A percentile compares a stretch with the other conserved stretches of the same genome.
These are phyloP conservation scores for Eublepharis macularius DNA, from an alignment of 2,113 vertebrate species.

Conservation along the genomic window DNA sequence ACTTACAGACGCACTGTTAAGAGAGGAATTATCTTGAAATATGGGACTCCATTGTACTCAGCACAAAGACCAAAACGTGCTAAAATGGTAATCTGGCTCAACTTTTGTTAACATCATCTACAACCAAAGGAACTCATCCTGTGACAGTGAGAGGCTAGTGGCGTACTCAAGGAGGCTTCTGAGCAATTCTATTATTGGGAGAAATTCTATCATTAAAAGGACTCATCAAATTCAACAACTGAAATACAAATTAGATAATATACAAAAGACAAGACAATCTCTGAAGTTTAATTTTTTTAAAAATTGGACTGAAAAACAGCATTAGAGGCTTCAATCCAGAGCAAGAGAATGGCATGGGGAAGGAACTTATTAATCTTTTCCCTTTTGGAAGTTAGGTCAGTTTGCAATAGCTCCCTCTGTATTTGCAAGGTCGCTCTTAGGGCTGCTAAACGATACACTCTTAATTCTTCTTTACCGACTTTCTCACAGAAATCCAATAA, in stretches of 20 bases:
- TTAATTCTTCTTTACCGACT: no score
- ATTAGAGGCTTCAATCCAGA: no score
- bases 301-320: no score
- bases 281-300: neutral
- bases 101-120: neutral
- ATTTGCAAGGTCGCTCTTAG: no score
- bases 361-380: no score
- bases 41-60: neutral
- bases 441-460: no score
- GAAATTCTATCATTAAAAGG: neutral
- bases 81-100: neutral
- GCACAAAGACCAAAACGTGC: neutral
- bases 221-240: neutral
- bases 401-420: no score
- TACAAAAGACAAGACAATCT: neutral
- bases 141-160: no score
- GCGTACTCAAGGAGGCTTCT: neutral
- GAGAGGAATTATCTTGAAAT: neutral
- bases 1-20: neutral
- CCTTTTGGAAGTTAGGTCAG: no score
- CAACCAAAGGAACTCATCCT: neutral
- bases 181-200: neutral
- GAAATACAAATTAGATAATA: neutral
- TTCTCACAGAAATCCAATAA: no score
- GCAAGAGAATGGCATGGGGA: no score